Conservation (phyloP, 2,113 vertebrate genomes). For the Cochlearius cochlearius region DNA sequence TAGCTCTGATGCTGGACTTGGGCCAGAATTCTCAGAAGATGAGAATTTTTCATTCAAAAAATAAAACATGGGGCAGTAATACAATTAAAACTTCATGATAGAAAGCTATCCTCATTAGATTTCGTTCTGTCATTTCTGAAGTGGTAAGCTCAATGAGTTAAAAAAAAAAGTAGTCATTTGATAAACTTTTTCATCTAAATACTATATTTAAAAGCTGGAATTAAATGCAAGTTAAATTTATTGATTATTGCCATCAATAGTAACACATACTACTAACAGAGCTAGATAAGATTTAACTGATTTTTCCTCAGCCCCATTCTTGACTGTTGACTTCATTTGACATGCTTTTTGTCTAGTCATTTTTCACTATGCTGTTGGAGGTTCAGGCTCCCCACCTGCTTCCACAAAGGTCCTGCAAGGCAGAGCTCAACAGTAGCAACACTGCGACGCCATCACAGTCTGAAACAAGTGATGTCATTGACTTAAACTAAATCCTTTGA, state of each 20-base stretch:
- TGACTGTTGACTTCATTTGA: not conserved
- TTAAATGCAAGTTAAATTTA: not conserved
- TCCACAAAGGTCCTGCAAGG: not conserved
- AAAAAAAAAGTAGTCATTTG: not conserved
- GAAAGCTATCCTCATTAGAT: not conserved
- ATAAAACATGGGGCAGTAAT: not conserved
- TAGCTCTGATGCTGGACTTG: not conserved
- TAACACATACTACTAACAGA: not conserved
- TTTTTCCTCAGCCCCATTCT: not conserved
- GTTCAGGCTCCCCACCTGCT: not conserved
- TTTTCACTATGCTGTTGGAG: not conserved
- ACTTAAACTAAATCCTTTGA: not conserved
- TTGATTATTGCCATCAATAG: not conserved
- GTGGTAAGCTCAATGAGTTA: not conserved
- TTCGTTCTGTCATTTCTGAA: not conserved
- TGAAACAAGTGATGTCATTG: not conserved
- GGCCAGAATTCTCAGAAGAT: not conserved
- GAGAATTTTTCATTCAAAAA: not conserved
- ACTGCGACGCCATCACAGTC: not conserved
- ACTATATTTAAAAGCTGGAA: not conserved
- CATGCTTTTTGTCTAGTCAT: not conserved
- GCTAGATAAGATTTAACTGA: not conserved
- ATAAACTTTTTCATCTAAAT: not conserved
- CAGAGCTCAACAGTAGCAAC: not conserved
- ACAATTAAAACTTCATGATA: not conserved